Percentiles rank a stretch among this genome's conserved stretches.
These are phyloP conservation scores for Himalopsyche tibetana DNA, from an alignment of 2,888 invertebrate species.

Conservation along the genomic window DNA sequence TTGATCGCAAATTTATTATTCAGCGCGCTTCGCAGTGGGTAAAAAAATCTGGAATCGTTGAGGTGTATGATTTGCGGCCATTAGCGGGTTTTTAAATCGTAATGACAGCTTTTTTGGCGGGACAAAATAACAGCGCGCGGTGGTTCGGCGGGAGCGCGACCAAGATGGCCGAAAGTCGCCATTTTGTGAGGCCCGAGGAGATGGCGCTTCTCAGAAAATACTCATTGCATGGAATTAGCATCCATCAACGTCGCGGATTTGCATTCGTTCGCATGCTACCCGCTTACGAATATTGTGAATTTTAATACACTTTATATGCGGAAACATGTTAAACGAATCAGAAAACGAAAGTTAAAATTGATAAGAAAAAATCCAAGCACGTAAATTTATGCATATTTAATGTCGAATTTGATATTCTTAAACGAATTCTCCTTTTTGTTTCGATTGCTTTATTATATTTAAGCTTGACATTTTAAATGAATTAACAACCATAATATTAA, in stretches of 20 bases:
- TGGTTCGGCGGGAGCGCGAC: conserved; percentile 3
- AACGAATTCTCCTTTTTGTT: not conserved
- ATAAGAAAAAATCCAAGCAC: not conserved
- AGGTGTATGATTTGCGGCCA: conserved; percentile 36
- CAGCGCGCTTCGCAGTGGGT: not conserved
- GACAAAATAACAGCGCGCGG: conserved; percentile 39
- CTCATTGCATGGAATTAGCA: conserved; percentile 45
- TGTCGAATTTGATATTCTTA: not conserved
- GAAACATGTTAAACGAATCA: conserved; percentile 1
- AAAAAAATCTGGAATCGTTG: not conserved
- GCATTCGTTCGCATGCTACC: conserved; percentile 16
- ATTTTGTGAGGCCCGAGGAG: conserved; percentile 43
- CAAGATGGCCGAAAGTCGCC: conserved; percentile 46
- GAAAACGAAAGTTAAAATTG: conserved; percentile 10
- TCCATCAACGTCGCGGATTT: conserved; percentile 31
- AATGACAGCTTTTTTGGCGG: conserved; percentile 54
- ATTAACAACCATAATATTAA: not conserved
- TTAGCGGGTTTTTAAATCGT: conserved; percentile 48
- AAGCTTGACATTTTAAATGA: not conserved
- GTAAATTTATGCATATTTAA: not conserved
- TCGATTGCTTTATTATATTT: not conserved
- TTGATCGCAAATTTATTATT: not conserved
- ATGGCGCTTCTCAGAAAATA: conserved; percentile 43
- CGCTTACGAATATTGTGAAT: conserved; percentile 27
- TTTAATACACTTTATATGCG: conserved; percentile 3